Conservation (phyloP, 1,140 invertebrate species). For the Pristionchus pacificus region DNA sequence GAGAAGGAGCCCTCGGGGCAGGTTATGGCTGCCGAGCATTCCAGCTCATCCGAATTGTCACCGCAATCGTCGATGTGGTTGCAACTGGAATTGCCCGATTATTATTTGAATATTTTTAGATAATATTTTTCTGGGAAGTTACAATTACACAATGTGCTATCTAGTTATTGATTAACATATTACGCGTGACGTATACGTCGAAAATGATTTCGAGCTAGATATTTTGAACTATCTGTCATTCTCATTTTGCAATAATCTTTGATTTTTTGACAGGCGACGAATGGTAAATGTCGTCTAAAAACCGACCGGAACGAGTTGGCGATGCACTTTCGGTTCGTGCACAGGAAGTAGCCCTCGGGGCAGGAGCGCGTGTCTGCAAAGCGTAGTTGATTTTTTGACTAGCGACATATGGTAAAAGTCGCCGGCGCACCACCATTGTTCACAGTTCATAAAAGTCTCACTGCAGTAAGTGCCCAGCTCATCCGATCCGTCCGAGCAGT, state of each 20-base stretch:
- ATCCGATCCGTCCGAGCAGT: slow-evolving; percentile 85
- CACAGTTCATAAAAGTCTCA: too few relatives aligned
- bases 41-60: slow-evolving; percentile 82
- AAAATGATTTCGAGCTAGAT: too few relatives aligned
- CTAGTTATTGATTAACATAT: too few relatives aligned
- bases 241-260: too few relatives aligned
- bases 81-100: slow-evolving; percentile 59
- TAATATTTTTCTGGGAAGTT: too few relatives aligned
- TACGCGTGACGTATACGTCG: too few relatives aligned
- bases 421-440: too few relatives aligned
- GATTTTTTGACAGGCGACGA: neutral
- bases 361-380: slow-evolving; percentile 41
- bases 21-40: slow-evolving; percentile 66
- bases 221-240: too few relatives aligned
- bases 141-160: too few relatives aligned
- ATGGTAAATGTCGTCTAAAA: neutral
- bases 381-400: slow-evolving; percentile 1
- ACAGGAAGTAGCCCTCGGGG: slow-evolving; percentile 64
- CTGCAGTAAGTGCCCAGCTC: slow-evolving; percentile 85
- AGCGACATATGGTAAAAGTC: neutral
- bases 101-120: too few relatives aligned
- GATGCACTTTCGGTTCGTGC: slow-evolving; percentile 76
- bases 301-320: slow-evolving; percentile 25
- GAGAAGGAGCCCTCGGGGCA: slow-evolving; percentile 89
- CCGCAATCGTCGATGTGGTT: slow-evolving; percentile 80